phyloP scores from a whole-genome alignment of 2,113 vertebrate species.

The Sebastes fasciatus region DNA sequence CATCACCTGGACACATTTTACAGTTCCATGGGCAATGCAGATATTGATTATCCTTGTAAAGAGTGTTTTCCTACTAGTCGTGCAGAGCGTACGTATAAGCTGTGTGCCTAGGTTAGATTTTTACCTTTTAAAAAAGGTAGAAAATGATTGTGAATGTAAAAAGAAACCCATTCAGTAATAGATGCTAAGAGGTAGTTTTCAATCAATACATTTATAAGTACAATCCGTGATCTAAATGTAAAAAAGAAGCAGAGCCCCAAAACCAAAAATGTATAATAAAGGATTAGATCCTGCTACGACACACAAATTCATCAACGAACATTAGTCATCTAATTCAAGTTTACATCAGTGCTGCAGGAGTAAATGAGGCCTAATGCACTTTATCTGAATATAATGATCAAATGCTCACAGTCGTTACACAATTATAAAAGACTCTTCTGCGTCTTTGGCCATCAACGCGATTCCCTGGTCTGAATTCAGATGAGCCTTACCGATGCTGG shows the following conservation, averaged over 20 bases:
- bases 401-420: not conserved
- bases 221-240: not conserved
- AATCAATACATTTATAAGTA: not conserved
- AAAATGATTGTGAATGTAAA: conserved; percentile 4
- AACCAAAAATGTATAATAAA: not conserved
- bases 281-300: not conserved
- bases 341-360: not conserved
- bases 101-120: not conserved
- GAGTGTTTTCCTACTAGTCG: conserved; percentile 27
- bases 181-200: not conserved
- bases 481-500: conserved; percentile 82
- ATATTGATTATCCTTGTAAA: conserved; percentile 74
- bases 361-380: not conserved
- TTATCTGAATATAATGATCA: not conserved
- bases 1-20: conserved; percentile 69
- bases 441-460: not conserved
- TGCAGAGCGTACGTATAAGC: conserved; percentile 22
- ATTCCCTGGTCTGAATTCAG: not conserved
- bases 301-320: not conserved
- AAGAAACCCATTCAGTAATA: not conserved
- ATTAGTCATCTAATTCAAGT: not conserved
- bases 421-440: not conserved
- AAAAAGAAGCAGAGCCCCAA: not conserved
- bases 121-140: not conserved
- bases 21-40: conserved; percentile 57